A percentile compares a stretch with the other conserved stretches of the same genome.
Evolutionary conservation across 2,888 invertebrate genomes (phyloP).

Genomic region (Stenotaenia linearis): DNA sequence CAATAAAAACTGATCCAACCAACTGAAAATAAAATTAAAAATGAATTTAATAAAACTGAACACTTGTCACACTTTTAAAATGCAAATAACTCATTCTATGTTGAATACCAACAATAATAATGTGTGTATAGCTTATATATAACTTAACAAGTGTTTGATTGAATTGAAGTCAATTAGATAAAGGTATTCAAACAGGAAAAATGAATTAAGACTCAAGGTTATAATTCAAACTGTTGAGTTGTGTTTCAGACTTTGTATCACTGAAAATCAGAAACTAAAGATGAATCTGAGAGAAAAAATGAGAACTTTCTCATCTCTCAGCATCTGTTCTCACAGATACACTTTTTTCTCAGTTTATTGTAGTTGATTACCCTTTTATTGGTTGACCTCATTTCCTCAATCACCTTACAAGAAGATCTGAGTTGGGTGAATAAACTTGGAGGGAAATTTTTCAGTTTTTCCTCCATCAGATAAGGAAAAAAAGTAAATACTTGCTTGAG

Average conservation of each 20-base stretch:
- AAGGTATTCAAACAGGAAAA: neutral
- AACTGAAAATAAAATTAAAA: conserved; percentile 41
- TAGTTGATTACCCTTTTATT: neutral
- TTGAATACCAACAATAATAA: too few species aligned
- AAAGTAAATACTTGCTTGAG: too few species aligned
- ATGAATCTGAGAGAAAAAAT: neutral
- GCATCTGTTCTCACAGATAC: neutral
- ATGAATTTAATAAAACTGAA: neutral
- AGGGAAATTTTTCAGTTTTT: neutral
- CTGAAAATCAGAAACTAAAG: neutral
- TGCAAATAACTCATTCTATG: too few species aligned
- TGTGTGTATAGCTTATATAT: neutral
- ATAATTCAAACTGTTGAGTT: neutral
- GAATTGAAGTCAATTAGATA: neutral
- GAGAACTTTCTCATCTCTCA: neutral
- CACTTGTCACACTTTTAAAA: too few species aligned
- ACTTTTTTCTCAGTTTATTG: neutral
- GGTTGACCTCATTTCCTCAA: neutral
- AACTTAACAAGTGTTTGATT: neutral
- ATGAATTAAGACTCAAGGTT: neutral
- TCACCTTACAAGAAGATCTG: neutral
- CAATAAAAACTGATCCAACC: conserved; percentile 44
- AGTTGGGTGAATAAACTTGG: neutral
- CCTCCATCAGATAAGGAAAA: neutral
- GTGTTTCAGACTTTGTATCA: neutral